These are phyloP conservation scores for Deroptyus accipitrinus DNA, from an alignment of 2,113 vertebrate species.

Conservation along the genomic window DNA sequence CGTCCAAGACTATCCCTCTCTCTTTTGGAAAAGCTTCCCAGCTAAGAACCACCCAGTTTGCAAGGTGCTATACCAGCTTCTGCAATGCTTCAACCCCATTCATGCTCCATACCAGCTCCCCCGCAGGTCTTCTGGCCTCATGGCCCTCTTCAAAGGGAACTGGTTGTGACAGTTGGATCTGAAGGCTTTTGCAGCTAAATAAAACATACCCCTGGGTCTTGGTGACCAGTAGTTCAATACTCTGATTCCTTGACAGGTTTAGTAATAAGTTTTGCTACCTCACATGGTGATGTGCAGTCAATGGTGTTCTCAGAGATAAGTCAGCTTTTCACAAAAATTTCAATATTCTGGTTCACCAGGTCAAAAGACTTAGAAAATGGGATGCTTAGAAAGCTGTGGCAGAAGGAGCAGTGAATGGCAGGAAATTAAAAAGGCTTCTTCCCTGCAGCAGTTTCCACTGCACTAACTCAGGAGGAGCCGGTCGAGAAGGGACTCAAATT, in stretches of 20 bases:
- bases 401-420: neutral
- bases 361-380: neutral
- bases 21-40: neutral
- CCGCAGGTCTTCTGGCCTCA: neutral
- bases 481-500: neutral
- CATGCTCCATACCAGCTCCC: accelerated
- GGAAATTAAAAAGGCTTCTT: neutral
- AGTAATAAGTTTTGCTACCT: neutral
- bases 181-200: neutral
- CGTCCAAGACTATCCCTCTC: neutral
- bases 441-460: neutral
- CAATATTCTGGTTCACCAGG: neutral
- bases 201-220: neutral
- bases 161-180: neutral
- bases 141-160: neutral
- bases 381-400: neutral
- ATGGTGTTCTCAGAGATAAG: neutral
- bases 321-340: conserved; percentile 10
- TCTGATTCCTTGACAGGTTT: neutral
- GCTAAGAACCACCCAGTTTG: neutral
- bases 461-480: neutral
- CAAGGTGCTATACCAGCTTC: neutral
- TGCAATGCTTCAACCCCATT: neutral
- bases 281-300: neutral
- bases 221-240: neutral